A percentile compares a stretch with the other conserved stretches of the same genome.
These are phyloP conservation scores for Griposia aprilina DNA, from an alignment of 2,888 invertebrate genomes.

Conservation along the genomic window DNA sequence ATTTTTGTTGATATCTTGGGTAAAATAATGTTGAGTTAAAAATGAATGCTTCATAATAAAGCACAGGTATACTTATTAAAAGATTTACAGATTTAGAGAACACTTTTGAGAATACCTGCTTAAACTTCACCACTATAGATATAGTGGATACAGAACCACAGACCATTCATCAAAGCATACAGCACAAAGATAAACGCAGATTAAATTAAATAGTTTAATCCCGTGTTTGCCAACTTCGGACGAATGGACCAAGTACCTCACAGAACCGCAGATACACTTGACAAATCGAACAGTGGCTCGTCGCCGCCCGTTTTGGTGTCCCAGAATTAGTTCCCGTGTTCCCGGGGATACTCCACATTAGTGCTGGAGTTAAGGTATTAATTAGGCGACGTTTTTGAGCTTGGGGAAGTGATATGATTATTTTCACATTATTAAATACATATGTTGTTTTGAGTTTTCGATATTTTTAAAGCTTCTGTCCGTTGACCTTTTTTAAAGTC, in stretches of 20 bases:
- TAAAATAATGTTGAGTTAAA: neutral
- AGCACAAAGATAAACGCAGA: neutral
- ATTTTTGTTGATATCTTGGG: neutral
- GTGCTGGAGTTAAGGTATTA: neutral
- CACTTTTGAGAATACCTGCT: no score
- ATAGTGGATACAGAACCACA: neutral
- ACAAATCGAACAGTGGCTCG: constrained; percentile 42
- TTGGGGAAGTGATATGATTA: neutral
- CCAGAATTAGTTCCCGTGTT: constrained; percentile 39
- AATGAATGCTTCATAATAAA: neutral
- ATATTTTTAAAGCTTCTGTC: neutral
- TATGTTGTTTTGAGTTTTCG: neutral
- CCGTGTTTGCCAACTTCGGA: neutral
- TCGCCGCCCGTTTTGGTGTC: constrained; percentile 19
- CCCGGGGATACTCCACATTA: constrained; percentile 30
- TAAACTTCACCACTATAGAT: neutral
- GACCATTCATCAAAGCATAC: neutral
- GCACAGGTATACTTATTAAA: neutral
- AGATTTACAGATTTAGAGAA: no score
- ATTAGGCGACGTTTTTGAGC: neutral
- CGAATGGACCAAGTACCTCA: constrained; percentile 25
- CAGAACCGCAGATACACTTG: constrained; percentile 56
- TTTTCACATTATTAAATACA: neutral
- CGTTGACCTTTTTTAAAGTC: neutral
- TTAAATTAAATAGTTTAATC: constrained; percentile 6